Evolutionary conservation across 1,140 invertebrate genomes (phyloP), one percentile per base, ranked within the genome.

Genomic region (Nephotettix cincticeps): DNA sequence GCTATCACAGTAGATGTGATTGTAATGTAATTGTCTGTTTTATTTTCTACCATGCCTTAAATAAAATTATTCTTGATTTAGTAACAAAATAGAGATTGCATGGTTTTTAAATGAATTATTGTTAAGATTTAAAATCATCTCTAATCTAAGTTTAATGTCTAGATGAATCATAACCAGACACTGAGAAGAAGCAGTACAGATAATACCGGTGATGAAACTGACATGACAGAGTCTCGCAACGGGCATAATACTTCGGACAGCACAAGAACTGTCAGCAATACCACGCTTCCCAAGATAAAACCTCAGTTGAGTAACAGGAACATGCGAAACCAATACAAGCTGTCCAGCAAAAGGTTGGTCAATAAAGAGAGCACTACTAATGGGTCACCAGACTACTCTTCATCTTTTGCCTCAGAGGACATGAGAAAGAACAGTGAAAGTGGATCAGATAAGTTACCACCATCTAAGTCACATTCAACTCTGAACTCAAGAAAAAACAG

Each of bases 321-420:
- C 27, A 27, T 36, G 17, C 1, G 63, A 65, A 32, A 23, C 25
- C 63, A 65, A 19, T 65, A 65, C 28, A 65, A 65, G 63, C 19
- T 65, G 4, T 65, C 63, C 4, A 30, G 63, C 25, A 65, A 36
- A 19, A 1, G 29, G 17, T 19, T 32, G 30, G 25, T 14, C n/a
- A 65, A 65, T 6, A 23, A 65, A 36, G 25, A 65, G 19, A 19
- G 28, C 14, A 14, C 27, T 14, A 11, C 63, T 1, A 36, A 65
- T 9, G 17, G 36, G 17, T 32, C 63, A 1, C 63, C 63, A 14
- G 63, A 65, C 17, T 65, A 65, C n/a, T 32, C 63, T 32, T 65
- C 63, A n/a, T 32, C 28, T 32, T 65, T 65, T 30, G n/a, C 63
- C 14, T 65, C 63, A 6, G 36, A 65, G 32, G 63, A 65, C n/a